Conservation (phyloP, 23 tunicate species). For the Halocynthia aurantium region DNA sequence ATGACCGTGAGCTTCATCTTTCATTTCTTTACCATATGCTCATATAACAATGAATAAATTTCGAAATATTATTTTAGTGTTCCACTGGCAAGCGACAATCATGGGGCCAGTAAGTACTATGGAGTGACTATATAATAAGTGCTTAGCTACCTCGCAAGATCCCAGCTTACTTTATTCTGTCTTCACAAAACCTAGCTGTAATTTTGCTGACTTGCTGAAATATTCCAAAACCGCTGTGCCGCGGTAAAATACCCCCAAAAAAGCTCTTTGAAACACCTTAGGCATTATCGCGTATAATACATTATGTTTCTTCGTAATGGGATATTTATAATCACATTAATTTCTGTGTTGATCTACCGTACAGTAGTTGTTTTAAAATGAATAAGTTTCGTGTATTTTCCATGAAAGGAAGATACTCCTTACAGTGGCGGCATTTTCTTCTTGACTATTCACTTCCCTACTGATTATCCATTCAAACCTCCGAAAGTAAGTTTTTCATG, state of each 20-base stretch:
- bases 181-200: not conserved
- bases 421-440: conserved; percentile 76
- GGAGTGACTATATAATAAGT: conserved; percentile 13
- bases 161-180: conserved; percentile 22
- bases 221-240: too few relatives aligned
- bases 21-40: too few relatives aligned
- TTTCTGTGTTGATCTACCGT: not conserved
- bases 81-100: conserved; percentile 95
- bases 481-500: conserved; percentile 39
- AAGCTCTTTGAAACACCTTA: too few relatives aligned
- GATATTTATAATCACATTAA: too few relatives aligned
- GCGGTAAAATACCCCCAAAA: too few relatives aligned
- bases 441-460: conserved; percentile 67
- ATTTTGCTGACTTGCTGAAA: too few relatives aligned
- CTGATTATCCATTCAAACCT: conserved; percentile 90
- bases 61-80: conserved; percentile 26
- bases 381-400: not conserved
- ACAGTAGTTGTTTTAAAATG: not conserved
- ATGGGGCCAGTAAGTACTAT: conserved; percentile 75
- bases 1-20: conserved; percentile 50
- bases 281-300: too few relatives aligned
- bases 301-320: too few relatives aligned
- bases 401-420: conserved; percentile 42
- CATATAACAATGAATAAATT: too few relatives aligned
- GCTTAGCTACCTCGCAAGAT: conserved; percentile 45